These are phyloP conservation scores for Ceuthmochares aereus DNA, from an alignment of 2,113 vertebrate genomes.

Conservation along the genomic window DNA sequence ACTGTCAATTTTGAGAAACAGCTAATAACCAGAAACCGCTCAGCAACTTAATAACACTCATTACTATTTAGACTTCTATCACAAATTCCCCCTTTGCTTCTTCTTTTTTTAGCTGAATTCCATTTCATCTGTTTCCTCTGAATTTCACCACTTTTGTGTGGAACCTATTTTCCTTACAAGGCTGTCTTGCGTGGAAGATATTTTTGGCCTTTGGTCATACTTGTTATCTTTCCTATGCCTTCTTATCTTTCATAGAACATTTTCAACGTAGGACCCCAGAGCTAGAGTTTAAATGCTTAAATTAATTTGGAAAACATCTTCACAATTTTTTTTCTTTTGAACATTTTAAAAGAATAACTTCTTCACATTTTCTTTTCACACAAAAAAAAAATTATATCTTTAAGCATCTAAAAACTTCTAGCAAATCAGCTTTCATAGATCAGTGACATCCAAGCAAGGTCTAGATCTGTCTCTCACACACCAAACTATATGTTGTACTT, in stretches of 20 bases:
- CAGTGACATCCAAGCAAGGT: neutral
- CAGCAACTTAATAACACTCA: neutral
- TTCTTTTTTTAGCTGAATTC: neutral
- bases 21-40: neutral
- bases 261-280: neutral
- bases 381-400: neutral
- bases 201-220: neutral
- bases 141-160: neutral
- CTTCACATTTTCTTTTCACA: neutral
- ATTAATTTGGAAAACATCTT: neutral
- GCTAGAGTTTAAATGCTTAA: neutral
- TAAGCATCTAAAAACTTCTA: neutral
- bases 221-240: neutral
- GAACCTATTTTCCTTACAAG: neutral
- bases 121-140: neutral
- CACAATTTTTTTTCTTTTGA: rapidly evolving
- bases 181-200: neutral
- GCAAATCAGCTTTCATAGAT: neutral
- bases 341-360: neutral
- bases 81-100: neutral
- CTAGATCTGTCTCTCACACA: neutral
- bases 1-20: neutral
- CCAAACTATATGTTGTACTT: neutral
- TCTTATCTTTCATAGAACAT: neutral
- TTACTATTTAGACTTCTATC: neutral